Base-by-base conservation (phyloP, 2,113 vertebrate genomes). In the Grantiella picta region DNA sequence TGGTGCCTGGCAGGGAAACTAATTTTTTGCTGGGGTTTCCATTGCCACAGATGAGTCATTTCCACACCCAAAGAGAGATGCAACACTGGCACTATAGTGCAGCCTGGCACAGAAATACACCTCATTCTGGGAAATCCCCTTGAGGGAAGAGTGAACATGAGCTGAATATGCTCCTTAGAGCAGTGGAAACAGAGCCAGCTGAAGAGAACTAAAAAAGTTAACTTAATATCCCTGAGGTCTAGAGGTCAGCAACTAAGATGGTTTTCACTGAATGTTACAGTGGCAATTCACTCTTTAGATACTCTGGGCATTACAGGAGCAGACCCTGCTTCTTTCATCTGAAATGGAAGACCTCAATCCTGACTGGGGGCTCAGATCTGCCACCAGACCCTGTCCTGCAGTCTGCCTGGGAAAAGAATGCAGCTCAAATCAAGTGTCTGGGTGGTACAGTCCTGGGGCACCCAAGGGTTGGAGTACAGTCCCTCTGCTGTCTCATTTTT, bases 121-220 rank as follows among this genome's bases (percentile, higher is more conserved):
- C 20, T 66, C 18, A 9, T 13, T 40, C 60, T 44, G 28, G 31
- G 65, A 89, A 82, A 72, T 9, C 31, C 7, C 18, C 35, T 31
- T 20, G 35, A 81, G n/a, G 50, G 20, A 47, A 18, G 11, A n/a
- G 23, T 81, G 63, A 54, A 50, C 9, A 4, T 45, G 36, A 33
- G 21, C 33, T 27, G 16, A 60, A 36, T 29, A 29, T 42, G 28
- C 29, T 31, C 6, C 1, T 31, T 36, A 28, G 27, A 79, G 8
- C 5, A 11, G 9, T 42, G 40, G 29, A 47, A 80, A 61, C 14
- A 35, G 14, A 33, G 3, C 0, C 3, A 31, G 22, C 6, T 59
- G 65, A 38, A 50, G 23, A 10, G 28, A 77, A 15, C 3, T 56
- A 15, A 36, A 78, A 60, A 44, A 7, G 13, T n/a, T 35, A 36